A percentile compares a stretch with the other conserved stretches of the same genome.
phyloP scores from a whole-genome alignment of 2,797 vertebrate species.

The Rhincodon typus region DNA sequence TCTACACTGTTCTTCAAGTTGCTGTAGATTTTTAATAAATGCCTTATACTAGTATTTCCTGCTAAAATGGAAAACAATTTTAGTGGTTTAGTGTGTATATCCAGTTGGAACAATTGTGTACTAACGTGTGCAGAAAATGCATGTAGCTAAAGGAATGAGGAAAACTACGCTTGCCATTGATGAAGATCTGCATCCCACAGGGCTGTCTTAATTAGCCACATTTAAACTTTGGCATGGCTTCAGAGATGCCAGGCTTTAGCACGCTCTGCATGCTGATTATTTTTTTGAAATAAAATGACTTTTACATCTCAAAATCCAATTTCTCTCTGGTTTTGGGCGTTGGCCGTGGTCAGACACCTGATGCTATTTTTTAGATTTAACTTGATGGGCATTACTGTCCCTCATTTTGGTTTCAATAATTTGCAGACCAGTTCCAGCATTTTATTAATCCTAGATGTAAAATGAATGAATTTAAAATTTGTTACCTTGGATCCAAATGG shows the following conservation, averaged over 20 bases:
- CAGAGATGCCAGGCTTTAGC: background rate
- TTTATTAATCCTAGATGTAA: background rate
- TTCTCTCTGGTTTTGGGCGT: background rate
- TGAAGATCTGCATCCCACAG: constrained; percentile 60
- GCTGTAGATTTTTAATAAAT: background rate
- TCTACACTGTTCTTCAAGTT: background rate
- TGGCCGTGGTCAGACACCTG: background rate
- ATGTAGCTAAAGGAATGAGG: constrained; percentile 59
- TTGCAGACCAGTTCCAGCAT: background rate
- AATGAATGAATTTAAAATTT: background rate
- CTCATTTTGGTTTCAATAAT: background rate
- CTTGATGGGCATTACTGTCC: background rate
- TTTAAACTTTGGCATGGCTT: constrained; percentile 14
- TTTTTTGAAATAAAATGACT: background rate
- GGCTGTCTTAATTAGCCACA: background rate
- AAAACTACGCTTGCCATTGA: constrained; percentile 87
- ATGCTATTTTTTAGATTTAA: background rate
- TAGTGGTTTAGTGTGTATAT: background rate
- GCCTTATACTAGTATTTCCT: background rate
- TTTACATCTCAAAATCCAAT: constrained; percentile 23
- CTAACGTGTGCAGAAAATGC: constrained; percentile 60
- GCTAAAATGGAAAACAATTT: background rate
- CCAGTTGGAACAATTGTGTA: constrained; percentile 41
- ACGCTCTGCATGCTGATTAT: background rate
- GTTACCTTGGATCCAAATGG: background rate